A percentile compares a stretch with the other conserved stretches of the same genome.
Evolutionary conservation across 2,888 invertebrate species (phyloP).

Genomic region (Blastobasis lacticolella): DNA sequence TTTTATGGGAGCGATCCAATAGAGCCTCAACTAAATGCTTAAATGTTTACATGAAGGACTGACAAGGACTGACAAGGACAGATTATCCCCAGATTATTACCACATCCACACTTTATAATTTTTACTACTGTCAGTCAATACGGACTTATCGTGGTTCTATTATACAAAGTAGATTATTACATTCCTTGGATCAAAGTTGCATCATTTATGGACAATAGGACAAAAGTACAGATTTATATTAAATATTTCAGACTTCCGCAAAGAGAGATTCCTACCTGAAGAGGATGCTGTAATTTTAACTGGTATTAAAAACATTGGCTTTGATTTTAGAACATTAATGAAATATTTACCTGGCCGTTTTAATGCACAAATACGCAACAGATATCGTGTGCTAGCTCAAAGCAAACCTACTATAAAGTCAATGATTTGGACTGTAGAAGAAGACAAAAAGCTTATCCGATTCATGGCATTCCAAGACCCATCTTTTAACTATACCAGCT

Average conservation of each 20-base stretch:
- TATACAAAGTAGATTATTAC: conserved; percentile 76
- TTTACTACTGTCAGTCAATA: no score
- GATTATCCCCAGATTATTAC: no score
- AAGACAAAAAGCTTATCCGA: conserved; percentile 75
- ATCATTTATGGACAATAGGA: conserved; percentile 75
- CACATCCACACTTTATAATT: no score
- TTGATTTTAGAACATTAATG: conserved; percentile 74
- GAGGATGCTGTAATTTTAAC: conserved; percentile 80
- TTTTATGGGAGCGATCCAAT: no score
- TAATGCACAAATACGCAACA: conserved; percentile 73
- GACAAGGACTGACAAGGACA: no score
- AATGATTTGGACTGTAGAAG: conserved; percentile 74
- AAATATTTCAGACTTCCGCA: conserved; percentile 66
- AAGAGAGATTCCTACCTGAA: conserved; percentile 77
- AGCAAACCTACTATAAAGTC: conserved; percentile 46
- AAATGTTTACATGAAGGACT: no score
- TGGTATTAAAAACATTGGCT: conserved; percentile 76
- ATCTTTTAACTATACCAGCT: conserved; percentile 42
- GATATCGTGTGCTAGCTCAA: conserved; percentile 65
- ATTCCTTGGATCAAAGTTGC: conserved; percentile 85
- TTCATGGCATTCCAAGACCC: conserved; percentile 65
- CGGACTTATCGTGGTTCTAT: no score
- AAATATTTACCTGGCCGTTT: conserved; percentile 77
- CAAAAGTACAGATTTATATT: conserved; percentile 79
- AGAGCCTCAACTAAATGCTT: no score